Evolutionary conservation across 2,888 invertebrate species (phyloP), one percentile per base, ranked within the genome.

Genomic region (Napeogenes inachia): DNA sequence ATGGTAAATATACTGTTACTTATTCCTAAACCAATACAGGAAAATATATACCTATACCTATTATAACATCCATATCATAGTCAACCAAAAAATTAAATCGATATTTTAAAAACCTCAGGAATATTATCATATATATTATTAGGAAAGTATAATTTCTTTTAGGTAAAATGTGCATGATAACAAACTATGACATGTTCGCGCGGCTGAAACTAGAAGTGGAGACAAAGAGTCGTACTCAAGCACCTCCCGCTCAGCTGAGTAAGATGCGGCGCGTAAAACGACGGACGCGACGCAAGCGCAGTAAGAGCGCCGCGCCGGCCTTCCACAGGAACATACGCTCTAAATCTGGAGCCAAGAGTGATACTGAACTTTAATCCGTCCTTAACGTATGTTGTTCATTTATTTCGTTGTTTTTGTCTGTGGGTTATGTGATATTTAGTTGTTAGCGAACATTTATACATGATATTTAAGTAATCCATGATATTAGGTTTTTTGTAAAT

Each of bases 151-250:
- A 38, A 33, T 54, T 72, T 75, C 21, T 21, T 21, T 8, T 73
- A 91, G 91, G 91, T 64, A 91, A 88, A 79, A 86, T 88, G 84
- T 91, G 91, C 73, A 77, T 73, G 4, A 90, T 91, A 67, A 89
- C 89, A 6, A 91, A 91, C 75, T 88, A 90, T 72, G 91, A 91
- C 68, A 89, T 87, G 86, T 89, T 91, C 70, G 84, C 89, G 4
- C 86, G 91, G 54, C 73, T 88, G 50, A 88, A 87, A 77, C 80
- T 87, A 64, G 87, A 84, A 70, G 79, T 86, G 67, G 88, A 90
- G 72, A 81, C 84, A 45, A 91, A 90, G 78, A 68, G 80, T 60
- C 76, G 87, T 56, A 70, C 78, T 13, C 75, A 78, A 61, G 81
- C 80, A 62, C 75, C 75, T 64, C 65, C 73, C 21, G 74, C 80